A percentile compares a stretch with the other conserved stretches of the same genome.
Conservation (phyloP, 2,797 vertebrate genomes). For the Thamnophis elegans region DNA sequence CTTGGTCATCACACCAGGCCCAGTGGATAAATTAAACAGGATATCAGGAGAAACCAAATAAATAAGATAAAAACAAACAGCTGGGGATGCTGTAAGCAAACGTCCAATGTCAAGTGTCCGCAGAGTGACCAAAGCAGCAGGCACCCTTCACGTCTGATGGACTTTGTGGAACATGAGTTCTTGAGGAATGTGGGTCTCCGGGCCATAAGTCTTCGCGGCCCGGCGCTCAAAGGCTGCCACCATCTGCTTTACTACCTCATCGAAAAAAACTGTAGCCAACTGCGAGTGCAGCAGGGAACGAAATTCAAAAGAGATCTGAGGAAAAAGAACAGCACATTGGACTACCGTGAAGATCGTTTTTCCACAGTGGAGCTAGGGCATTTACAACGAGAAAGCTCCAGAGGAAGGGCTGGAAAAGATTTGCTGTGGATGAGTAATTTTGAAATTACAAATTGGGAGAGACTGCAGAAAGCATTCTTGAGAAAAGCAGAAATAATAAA, state of each 20-base stretch:
- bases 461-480: background rate
- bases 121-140: background rate
- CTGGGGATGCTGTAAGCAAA: background rate
- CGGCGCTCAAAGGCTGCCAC: slow-evolving; percentile 90
- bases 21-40: slow-evolving; percentile 35
- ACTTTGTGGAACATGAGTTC: slow-evolving; percentile 94
- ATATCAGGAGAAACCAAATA: slow-evolving; percentile 65
- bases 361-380: background rate
- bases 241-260: slow-evolving; percentile 95
- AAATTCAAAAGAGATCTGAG: slow-evolving; percentile 94
- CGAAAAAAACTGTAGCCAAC: slow-evolving; percentile 91
- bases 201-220: slow-evolving; percentile 83
- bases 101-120: slow-evolving; percentile 6
- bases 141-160: slow-evolving; percentile 86
- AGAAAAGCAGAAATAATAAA: background rate
- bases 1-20: background rate
- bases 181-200: slow-evolving; percentile 88
- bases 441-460: background rate
- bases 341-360: background rate
- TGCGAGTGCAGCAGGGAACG: slow-evolving; percentile 94
- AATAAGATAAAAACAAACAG: slow-evolving; percentile 55
- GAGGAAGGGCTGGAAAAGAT: background rate
- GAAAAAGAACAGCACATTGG: background rate
- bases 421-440: background rate
- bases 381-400: background rate